Base-by-base conservation (phyloP, 2,888 invertebrate species). In the Synanthedon andrenaeformis region DNA sequence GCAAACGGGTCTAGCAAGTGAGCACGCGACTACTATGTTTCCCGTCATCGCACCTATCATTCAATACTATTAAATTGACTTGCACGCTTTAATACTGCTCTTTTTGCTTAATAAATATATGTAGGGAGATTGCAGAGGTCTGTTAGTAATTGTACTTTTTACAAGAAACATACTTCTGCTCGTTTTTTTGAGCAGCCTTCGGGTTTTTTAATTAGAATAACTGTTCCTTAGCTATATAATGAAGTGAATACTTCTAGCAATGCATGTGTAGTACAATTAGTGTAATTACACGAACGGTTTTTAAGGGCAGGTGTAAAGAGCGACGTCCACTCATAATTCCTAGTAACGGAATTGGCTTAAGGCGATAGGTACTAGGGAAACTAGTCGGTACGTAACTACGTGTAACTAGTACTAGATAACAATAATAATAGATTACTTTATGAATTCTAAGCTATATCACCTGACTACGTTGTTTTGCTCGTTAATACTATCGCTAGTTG, bases 261-360 rank as follows among this genome's bases (percentile, higher is more conserved):
- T 59, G 64, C 63, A 67, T 66, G 60, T 66, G 67, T 67, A 65
- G 63, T 70, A 80, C 79, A 83, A 85, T 84, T 84, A 83, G 70
- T 61, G 76, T 77, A 82, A 82, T 82, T 82, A 81, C 70, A 60
- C 69, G 71, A 80, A 83, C 82, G 75, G 82, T 82, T 82, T 72
- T 75, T 66, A 73, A 68, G 65, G 72, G 84, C 86, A 86, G 86
- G 86, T 86, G 86, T 74, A 78, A 70, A 68, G 70, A 69, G 69
- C 71, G 70, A 73, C 70, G 66, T 65, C 70, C 60, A 75, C 72
- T 82, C 78, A 82, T 82, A 82, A 84, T 84, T 79, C 76, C 76
- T 81, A 74, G 79, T 77, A 83, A 82, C 82, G 79, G 83, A 73
- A 76, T 74, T 72, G 73, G 78, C 83, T 83, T 76, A 74, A 74